Conservation (phyloP, 2,113 vertebrate species). For the Gambusia holbrooki region DNA sequence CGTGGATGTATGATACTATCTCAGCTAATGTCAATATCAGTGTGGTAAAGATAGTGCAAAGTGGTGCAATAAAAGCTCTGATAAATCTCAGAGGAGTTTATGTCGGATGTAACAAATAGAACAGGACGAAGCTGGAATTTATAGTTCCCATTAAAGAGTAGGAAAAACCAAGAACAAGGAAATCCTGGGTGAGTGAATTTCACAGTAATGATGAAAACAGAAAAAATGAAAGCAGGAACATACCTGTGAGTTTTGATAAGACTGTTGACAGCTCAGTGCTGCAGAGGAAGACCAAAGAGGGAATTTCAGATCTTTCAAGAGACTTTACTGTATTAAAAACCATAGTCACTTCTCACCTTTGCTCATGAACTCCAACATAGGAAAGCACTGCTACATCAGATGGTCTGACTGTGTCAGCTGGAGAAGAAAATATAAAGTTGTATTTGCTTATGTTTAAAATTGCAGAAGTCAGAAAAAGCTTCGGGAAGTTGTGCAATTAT, state of each 20-base stretch:
- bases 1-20: constrained; percentile 14
- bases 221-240: neutral
- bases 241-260: constrained; percentile 68
- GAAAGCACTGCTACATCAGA: constrained; percentile 68
- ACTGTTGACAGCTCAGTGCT: constrained; percentile 59
- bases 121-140: neutral
- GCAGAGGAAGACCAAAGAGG: constrained; percentile 5
- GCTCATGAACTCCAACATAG: constrained; percentile 52
- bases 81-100: neutral
- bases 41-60: constrained; percentile 42
- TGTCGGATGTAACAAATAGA: neutral
- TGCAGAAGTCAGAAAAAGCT: neutral
- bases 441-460: neutral
- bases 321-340: neutral
- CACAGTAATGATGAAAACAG: neutral
- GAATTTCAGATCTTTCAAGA: neutral
- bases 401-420: constrained; percentile 67
- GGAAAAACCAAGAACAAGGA: neutral
- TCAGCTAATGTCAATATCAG: constrained; percentile 11
- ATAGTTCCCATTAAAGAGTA: neutral
- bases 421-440: neutral
- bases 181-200: neutral
- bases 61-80: constrained; percentile 23
- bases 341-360: constrained; percentile 49
- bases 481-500: neutral